Evolutionary conservation across 2,797 vertebrate genomes (phyloP), one percentile per base, ranked within the genome.

Genomic region (Falco biarmicus): DNA sequence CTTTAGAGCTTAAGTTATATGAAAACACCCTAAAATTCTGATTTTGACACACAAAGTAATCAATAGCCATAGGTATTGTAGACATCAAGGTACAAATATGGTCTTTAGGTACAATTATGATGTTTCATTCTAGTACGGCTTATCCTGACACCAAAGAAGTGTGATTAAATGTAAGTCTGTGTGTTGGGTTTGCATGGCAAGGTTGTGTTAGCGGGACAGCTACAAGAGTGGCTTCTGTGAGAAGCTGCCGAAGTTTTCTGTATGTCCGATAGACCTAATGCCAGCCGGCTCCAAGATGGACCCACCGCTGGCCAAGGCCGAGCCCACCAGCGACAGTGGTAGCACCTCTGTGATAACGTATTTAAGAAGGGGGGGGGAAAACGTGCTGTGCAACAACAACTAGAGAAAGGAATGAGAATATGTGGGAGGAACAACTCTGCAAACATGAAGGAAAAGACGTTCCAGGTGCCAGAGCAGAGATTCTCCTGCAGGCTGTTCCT

Each of bases 311-410:
- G 21, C 41, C 31, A 81, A 73, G 21, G 5, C 9, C 3, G 13
- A 85, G 21, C 5, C 25, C 3, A 6, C 34, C 34, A 17, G 21
- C 1, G 2, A 19, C 3, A 2, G 7, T 28, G 6, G 10, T 6
- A 54, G 6, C 8, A 1, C 9, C 45, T 64, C 60, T 45, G 29
- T 21, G 12, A 45, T 15, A 10, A 9, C 6, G 15, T 32, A 12
- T 22, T 78, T 63, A n/a, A 41, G 22, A 32, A 43, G 5, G 5
- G 10, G 3, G 20, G 20, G 11, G 68, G 24, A 13, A 80, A 71
- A 65, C 3, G 2, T 34, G 2, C 13, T 65, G 15, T 7, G 11
- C 32, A 53, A 15, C 6, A 53, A 7, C 24, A 48, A 8, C 7
- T 13, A 41, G 29, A 28, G 22, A 63, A 7, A 70, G 24, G 7